Percentiles rank a stretch among this genome's conserved stretches.
These are phyloP conservation scores for Dasysyrphus tricinctus DNA, from an alignment of 2,888 invertebrate genomes.

Conservation along the genomic window DNA sequence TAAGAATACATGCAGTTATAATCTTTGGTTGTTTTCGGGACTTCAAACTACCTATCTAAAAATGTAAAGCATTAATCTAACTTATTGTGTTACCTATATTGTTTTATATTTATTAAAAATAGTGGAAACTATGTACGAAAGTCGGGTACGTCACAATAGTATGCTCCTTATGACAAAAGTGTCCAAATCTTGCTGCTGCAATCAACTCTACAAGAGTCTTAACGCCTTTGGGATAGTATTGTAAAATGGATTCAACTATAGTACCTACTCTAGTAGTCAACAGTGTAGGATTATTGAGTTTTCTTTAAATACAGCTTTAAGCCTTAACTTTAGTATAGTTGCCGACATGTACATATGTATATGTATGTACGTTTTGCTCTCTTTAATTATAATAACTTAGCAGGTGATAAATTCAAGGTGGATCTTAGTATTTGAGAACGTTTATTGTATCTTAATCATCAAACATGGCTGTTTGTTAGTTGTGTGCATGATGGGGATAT, in stretches of 20 bases:
- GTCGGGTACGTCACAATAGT: no score
- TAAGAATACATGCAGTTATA: no score
- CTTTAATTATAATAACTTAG: conserved; percentile 62
- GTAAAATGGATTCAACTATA: neutral
- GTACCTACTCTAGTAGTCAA: neutral
- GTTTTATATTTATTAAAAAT: no score
- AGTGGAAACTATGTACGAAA: no score
- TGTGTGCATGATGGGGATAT: conserved; percentile 9
- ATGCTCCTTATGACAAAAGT: no score
- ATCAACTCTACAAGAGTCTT: no score
- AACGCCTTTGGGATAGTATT: no score
- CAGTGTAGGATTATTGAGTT: conserved; percentile 1
- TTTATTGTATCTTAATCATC: conserved; percentile 32
- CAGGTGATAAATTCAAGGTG: conserved; percentile 65
- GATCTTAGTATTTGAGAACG: conserved; percentile 21
- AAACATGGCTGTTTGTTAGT: conserved; percentile 16
- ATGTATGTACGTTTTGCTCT: conserved; percentile 38
- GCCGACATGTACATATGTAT: neutral
- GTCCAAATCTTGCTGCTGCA: no score
- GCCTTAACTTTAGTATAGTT: conserved; percentile 33
- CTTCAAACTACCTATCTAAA: no score
- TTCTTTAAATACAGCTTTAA: conserved; percentile 47
- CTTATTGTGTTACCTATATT: no score
- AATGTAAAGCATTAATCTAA: no score
- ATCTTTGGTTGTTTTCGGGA: no score